Evolutionary conservation across 2,888 invertebrate species (phyloP).

Genomic region (Pammene fasciana): DNA sequence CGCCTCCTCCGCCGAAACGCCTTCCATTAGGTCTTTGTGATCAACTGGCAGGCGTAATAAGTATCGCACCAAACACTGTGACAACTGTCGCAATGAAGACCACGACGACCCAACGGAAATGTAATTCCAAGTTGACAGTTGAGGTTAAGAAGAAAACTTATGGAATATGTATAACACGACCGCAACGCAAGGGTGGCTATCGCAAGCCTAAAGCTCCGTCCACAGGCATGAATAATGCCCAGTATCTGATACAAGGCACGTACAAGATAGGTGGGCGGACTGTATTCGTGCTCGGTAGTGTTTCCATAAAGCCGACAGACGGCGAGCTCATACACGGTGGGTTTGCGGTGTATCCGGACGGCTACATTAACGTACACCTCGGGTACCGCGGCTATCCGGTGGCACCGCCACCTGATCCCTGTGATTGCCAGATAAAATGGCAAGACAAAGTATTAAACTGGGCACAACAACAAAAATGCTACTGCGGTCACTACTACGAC

Average conservation of each 20-base stretch:
- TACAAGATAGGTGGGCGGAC: constrained; percentile 58
- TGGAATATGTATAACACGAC: constrained; percentile 53
- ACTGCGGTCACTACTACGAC: constrained; percentile 69
- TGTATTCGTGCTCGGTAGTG: constrained; percentile 61
- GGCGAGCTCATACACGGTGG: constrained; percentile 75
- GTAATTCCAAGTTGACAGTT: constrained; percentile 52
- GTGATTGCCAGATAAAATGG: constrained; percentile 70
- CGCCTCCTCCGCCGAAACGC: constrained; percentile 69
- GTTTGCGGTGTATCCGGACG: constrained; percentile 52
- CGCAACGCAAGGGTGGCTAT: constrained; percentile 47
- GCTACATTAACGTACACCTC: constrained; percentile 63
- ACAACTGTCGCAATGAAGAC: constrained; percentile 51
- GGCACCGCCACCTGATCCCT: constrained; percentile 56
- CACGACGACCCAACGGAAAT: constrained; percentile 47
- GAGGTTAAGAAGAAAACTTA: constrained; percentile 62
- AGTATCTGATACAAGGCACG: constrained; percentile 68
- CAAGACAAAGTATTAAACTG: constrained; percentile 61
- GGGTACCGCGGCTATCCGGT: constrained; percentile 61
- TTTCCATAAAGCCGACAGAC: constrained; percentile 58
- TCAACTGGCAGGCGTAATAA: constrained; percentile 61
- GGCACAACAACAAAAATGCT: constrained; percentile 64
- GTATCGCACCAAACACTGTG: constrained; percentile 54
- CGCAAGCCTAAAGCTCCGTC: constrained; percentile 60
- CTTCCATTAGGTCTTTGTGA: constrained; percentile 63
- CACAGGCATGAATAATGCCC: constrained; percentile 62